A percentile compares a stretch with the other conserved stretches of the same genome.
Evolutionary conservation across 2,113 vertebrate genomes (phyloP).

Genomic region (Mustela nigripes): DNA sequence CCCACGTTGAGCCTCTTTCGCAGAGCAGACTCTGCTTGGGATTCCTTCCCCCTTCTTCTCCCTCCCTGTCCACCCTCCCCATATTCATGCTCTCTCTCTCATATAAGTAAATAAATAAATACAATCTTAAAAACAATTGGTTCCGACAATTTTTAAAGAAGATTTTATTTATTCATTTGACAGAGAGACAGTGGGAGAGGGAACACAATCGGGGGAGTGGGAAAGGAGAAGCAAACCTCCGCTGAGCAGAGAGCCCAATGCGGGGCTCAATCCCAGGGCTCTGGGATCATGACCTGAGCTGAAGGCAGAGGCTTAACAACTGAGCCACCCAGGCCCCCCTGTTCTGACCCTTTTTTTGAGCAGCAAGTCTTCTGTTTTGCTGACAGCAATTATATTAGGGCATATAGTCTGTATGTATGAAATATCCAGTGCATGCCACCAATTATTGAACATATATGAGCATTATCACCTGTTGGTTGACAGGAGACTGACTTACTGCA

Average conservation of each 20-base stretch:
- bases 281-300: too few species aligned
- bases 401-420: background rate
- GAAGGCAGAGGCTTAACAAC: too few species aligned
- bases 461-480: background rate
- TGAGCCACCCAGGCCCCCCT: too few species aligned
- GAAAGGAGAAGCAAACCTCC: too few species aligned
- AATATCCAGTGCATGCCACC: background rate
- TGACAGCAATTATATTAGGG: background rate
- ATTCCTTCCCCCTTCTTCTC: background rate
- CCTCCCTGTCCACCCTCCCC: background rate
- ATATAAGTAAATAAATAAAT: background rate
- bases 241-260: too few species aligned
- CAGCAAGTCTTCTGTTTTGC: background rate
- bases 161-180: too few species aligned
- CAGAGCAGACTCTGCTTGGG: background rate
- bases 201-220: too few species aligned
- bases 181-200: too few species aligned
- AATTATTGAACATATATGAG: background rate
- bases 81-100: background rate
- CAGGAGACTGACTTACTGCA: background rate
- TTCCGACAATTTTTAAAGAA: too few species aligned
- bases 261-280: too few species aligned
- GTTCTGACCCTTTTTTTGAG: background rate
- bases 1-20: background rate
- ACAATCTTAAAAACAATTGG: background rate